Evolutionary conservation across 37 sponge, comb jelly and placozoan species (phyloP).

Genomic region (Aplysina aerophoba): DNA sequence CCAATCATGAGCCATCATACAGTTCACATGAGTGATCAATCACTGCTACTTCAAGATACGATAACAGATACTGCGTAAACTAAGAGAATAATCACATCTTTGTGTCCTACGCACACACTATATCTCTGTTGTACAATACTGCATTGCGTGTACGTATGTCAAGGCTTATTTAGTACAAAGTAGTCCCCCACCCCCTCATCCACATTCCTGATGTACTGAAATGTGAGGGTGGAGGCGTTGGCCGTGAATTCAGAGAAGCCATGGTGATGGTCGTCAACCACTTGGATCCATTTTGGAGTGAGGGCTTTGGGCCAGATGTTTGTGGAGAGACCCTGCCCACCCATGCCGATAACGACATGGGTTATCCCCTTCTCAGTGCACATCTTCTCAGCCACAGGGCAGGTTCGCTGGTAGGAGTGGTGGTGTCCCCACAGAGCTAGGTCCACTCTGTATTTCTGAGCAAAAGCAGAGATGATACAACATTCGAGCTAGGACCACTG

Average conservation of each 20-base stretch:
- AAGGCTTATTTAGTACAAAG: conserved; percentile 33
- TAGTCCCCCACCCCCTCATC: conserved; percentile 54
- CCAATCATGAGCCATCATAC: no score
- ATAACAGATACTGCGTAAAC: no score
- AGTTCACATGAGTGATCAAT: no score
- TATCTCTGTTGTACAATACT: no score
- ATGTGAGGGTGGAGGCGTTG: conserved; percentile 53
- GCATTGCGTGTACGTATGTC: no score
- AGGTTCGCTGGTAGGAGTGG: conserved; percentile 76
- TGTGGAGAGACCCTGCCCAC: conserved; percentile 28
- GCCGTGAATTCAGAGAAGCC: conserved; percentile 65
- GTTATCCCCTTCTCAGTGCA: conserved; percentile 18
- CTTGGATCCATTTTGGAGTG: conserved; percentile 32
- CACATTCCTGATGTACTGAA: conserved; percentile 68
- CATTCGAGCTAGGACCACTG: background rate
- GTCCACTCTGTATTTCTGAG: conserved; percentile 66
- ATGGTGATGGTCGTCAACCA: conserved; percentile 61
- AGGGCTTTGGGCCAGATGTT: conserved; percentile 19
- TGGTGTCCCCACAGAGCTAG: conserved; percentile 80
- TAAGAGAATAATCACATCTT: no score
- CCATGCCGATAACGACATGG: conserved; percentile 32
- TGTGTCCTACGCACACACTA: no score
- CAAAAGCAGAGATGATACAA: background rate
- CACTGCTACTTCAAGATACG: no score
- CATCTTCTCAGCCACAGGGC: conserved; percentile 48